Percentiles rank a stretch among this genome's conserved stretches.
Conservation (phyloP, 1,140 invertebrate species). For the Cyphomyrmex costatus region DNA sequence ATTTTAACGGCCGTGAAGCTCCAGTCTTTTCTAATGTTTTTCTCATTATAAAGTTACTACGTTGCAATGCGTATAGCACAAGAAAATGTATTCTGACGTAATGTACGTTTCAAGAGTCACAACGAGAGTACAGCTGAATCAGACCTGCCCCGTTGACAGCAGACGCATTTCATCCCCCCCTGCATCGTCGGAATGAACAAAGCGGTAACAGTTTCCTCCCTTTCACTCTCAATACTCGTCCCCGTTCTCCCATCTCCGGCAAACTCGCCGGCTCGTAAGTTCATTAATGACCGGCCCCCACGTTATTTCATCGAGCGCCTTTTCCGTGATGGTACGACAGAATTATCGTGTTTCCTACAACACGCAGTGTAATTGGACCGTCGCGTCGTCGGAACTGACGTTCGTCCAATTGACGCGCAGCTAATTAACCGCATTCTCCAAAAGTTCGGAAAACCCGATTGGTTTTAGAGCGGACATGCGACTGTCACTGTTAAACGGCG, state of each 20-base stretch:
- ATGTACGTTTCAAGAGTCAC: slow-evolving; percentile 35
- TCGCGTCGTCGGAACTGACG: slow-evolving; percentile 45
- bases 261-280: slow-evolving; percentile 54
- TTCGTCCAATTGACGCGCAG: slow-evolving; percentile 46
- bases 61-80: background rate
- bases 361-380: slow-evolving; percentile 33
- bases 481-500: background rate
- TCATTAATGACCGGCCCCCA: slow-evolving; percentile 62
- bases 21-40: background rate
- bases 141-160: slow-evolving; percentile 8
- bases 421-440: slow-evolving; percentile 44
- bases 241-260: slow-evolving; percentile 46
- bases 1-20: background rate
- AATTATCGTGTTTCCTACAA: slow-evolving; percentile 33
- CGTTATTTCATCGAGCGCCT: slow-evolving; percentile 51
- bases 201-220: slow-evolving; percentile 64
- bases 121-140: slow-evolving; percentile 29
- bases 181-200: slow-evolving; percentile 51
- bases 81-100: slow-evolving; percentile 29
- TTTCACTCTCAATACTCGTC: slow-evolving; percentile 60
- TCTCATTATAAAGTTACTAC: background rate
- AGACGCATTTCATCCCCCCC: slow-evolving; percentile 41
- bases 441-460: slow-evolving; percentile 32
- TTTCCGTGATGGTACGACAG: slow-evolving; percentile 35
- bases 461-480: background rate